Conservation (phyloP, 1,140 invertebrate species). For the Radopholus similis region DNA sequence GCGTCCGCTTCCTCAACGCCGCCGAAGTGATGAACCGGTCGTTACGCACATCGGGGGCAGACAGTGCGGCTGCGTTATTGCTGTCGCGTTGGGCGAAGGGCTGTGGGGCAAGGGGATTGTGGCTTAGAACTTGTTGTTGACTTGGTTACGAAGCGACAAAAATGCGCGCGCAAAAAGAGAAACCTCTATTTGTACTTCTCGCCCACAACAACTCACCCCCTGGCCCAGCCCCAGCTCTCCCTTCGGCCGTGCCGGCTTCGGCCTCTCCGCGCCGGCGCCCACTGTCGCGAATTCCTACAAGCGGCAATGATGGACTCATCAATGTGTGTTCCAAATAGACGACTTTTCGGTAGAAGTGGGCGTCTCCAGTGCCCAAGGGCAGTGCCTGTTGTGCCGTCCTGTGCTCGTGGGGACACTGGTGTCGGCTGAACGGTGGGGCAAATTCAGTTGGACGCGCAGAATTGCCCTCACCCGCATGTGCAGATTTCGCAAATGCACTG, state of each 20-base stretch:
- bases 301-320: background rate
- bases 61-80: background rate
- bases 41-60: constrained; percentile 2
- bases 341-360: constrained; percentile 11
- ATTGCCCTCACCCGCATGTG: constrained; percentile 12
- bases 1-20: constrained; percentile 13
- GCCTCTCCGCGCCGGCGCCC: background rate
- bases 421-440: background rate
- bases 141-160: too few species aligned
- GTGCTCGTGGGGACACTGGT: background rate
- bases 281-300: constrained; percentile 15
- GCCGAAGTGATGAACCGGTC: constrained; percentile 17
- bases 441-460: background rate
- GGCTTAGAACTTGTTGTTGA: too few species aligned
- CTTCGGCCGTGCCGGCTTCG: background rate
- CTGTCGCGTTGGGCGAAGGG: background rate
- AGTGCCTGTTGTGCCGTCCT: background rate
- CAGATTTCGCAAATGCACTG: constrained; percentile 28
- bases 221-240: background rate
- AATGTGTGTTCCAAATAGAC: background rate
- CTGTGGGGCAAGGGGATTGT: background rate
- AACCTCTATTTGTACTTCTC: background rate
- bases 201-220: background rate
- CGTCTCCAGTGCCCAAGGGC: background rate
- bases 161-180: background rate